Evolutionary conservation across 2,888 invertebrate species (phyloP), one percentile per base, ranked within the genome.

Genomic region (Xestia ashworthii): DNA sequence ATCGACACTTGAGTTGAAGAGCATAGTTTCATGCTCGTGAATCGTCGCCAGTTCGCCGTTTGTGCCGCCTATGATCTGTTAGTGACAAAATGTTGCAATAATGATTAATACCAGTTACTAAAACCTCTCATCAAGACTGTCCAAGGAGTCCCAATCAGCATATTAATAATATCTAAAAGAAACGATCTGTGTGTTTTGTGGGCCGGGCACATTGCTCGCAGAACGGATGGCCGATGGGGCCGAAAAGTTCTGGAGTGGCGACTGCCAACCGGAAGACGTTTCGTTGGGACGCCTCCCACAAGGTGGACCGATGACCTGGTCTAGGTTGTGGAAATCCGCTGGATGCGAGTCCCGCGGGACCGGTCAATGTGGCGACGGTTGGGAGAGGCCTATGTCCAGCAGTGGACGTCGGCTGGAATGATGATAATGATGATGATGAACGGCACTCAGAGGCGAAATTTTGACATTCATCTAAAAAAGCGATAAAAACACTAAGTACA

Each of bases 11-110:
- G 97, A 95, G 76, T 97, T 97, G 92, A 99, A 99, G 90, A 99
- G 98, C 98, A 99, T 98, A 0, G 99, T 97, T 93, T 99, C 99
- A 92, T 99, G 98, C 92, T 99, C 99, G 90, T 98, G 97, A 82
- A 99, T 99, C n/a, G 99, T 99, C 60, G 99, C 99, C 90, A 99
- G 95, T 93, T 99, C 99, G 12, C 98, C 97, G 76, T 96, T 96
- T 0, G 91, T 92, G 11, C 93, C 91, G 16, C 94, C 93, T 74
- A 94, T 93, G 25, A 94, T 90, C 96, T 96, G 88, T 1, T 85
- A 77, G 48, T 65, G 22, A 62, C 6, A 74, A 60, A 44, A 41
- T n/a, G 1, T 53, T 81, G 50, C 44, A 53, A 32, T 16, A 14
- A 32, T 38, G 0, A 58, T 76, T 66, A 32, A n/a, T n/a, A n/a